Conservation (phyloP, 2,797 vertebrate genomes). For the Poeciliopsis paucimaculata region DNA sequence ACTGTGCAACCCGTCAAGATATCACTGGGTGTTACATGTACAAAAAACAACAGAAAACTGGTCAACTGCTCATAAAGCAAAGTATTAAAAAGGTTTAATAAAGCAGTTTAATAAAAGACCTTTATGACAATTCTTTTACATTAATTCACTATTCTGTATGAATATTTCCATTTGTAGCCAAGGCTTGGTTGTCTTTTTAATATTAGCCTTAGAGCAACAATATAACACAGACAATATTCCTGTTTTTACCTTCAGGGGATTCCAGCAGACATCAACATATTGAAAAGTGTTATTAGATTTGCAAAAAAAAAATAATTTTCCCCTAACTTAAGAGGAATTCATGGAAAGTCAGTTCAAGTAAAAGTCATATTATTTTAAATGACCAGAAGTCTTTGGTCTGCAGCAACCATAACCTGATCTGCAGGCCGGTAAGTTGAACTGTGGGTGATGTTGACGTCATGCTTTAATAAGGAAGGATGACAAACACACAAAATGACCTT, state of each 20-base stretch:
- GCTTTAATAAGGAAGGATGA: background rate
- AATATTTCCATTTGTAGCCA: background rate
- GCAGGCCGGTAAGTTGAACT: background rate
- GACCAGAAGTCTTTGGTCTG: background rate
- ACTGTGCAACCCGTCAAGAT: background rate
- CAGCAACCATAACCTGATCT: background rate
- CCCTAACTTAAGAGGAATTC: background rate
- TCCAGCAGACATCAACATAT: background rate
- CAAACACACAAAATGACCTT: background rate
- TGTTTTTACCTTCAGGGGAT: background rate
- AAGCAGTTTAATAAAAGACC: background rate
- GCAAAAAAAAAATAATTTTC: background rate
- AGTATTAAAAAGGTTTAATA: background rate
- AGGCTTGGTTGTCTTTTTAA: background rate
- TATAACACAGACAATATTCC: background rate
- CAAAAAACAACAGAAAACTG: background rate
- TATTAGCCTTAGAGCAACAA: background rate
- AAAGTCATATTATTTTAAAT: background rate
- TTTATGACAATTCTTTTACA: background rate
- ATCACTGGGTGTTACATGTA: background rate
- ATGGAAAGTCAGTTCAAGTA: background rate
- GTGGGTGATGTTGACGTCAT: background rate
- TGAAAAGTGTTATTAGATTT: slow-evolving; percentile 1
- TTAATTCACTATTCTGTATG: background rate
- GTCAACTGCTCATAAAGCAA: background rate